Percentiles rank a stretch among this genome's conserved stretches.
These are phyloP conservation scores for Goniozus legneri DNA, from an alignment of 1,140 invertebrate species.

Conservation along the genomic window DNA sequence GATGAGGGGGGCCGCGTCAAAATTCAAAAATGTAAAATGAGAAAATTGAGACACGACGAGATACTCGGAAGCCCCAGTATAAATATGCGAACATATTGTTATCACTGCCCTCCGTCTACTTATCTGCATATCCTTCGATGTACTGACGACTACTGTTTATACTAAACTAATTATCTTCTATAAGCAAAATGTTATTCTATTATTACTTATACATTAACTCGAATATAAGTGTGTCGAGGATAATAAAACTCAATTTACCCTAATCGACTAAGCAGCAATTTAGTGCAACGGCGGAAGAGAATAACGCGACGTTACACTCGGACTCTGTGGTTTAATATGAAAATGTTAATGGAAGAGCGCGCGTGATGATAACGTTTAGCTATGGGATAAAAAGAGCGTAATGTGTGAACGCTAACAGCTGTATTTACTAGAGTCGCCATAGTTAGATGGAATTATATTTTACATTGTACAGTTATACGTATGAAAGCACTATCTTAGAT, in stretches of 20 bases:
- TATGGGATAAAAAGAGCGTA: background rate
- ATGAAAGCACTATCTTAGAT: constrained; percentile 35
- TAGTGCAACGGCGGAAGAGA: no score
- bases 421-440: constrained; percentile 36
- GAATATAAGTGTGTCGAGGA: constrained; percentile 19
- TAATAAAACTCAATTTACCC: background rate
- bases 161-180: constrained; percentile 44
- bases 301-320: no score
- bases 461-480: constrained; percentile 43
- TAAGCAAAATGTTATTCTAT: constrained; percentile 37
- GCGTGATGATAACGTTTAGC: constrained; percentile 15
- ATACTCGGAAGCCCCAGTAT: no score
- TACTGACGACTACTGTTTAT: constrained; percentile 45
- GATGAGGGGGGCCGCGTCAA: no score
- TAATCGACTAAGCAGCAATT: no score
- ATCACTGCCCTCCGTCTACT: constrained; percentile 33
- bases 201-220: constrained; percentile 21
- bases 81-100: constrained; percentile 27
- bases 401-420: constrained; percentile 23
- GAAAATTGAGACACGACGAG: no score
- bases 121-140: constrained; percentile 48
- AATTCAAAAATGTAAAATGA: no score
- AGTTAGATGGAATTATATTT: constrained; percentile 48
- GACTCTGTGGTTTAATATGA: constrained; percentile 16
- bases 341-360: constrained; percentile 13